Percentiles rank a stretch among this genome's conserved stretches.
phyloP scores from a whole-genome alignment of 2,113 vertebrate species.

The Reinhardtius hippoglossoides region DNA sequence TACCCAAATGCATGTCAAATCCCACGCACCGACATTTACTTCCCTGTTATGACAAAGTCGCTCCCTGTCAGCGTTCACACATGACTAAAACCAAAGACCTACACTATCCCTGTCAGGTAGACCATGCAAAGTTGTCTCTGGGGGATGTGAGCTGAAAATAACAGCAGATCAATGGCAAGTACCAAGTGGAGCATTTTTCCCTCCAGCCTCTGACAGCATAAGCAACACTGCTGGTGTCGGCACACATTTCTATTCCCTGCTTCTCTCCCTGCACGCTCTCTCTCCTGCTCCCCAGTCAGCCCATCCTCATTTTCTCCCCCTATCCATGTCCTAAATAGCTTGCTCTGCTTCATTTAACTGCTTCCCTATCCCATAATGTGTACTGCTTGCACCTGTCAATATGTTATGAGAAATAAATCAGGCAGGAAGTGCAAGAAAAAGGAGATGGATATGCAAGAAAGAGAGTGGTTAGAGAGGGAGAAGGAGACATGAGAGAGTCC shows the following conservation, averaged over 20 bases:
- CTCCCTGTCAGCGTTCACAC: not conserved
- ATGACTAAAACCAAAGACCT: constrained; percentile 1
- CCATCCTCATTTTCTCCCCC: constrained; percentile 35
- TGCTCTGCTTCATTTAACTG: constrained; percentile 58
- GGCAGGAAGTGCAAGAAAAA: constrained; percentile 31
- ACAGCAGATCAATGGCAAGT: constrained; percentile 71
- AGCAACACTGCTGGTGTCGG: constrained; percentile 55
- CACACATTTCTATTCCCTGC: constrained; percentile 48
- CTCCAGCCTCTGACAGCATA: constrained; percentile 55
- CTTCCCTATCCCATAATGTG: constrained; percentile 48
- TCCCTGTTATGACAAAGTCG: constrained; percentile 16
- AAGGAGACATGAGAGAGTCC: constrained; percentile 20
- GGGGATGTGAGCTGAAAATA: constrained; percentile 66
- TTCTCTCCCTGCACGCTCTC: constrained; percentile 19
- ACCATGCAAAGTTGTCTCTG: constrained; percentile 64
- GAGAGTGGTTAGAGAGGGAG: constrained; percentile 12
- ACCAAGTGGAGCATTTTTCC: constrained; percentile 55
- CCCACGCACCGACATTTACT: not conserved
- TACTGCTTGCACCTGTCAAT: constrained; percentile 54
- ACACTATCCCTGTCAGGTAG: constrained; percentile 22
- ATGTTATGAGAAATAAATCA: constrained; percentile 61
- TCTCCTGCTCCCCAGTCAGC: constrained; percentile 27
- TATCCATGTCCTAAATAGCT: constrained; percentile 50
- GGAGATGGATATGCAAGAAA: not conserved
- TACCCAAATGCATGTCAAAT: not conserved